Base-by-base conservation (phyloP, 2,113 vertebrate species). In the Chaetodon auriga region DNA sequence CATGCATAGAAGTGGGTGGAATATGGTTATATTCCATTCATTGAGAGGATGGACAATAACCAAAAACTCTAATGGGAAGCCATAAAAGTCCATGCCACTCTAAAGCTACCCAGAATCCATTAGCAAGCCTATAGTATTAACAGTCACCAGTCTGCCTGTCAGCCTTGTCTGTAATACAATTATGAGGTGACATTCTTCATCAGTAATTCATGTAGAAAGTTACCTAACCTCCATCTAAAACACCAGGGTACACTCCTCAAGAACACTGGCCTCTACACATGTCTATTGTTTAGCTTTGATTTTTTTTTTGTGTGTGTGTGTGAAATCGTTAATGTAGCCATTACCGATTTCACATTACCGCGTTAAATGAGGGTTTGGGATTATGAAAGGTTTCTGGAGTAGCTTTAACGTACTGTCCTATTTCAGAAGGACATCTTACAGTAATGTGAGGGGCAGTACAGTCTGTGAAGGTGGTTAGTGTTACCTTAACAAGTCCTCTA, bases 21-120 rank as follows among this genome's bases (percentile, higher is more conserved):
- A 23, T 61, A 36, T 43, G 48, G 16, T 55, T 30, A 11, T 63
- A 11, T 63, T 71, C 6, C 18, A n/a, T 11, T 73, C 38, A 48
- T 1, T 43, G 15, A 45, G 45, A 48, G 60, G n/a, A 72, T 73
- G 25, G 18, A 72, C 23, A 30, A 66, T 21, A 65, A 66, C 70
- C 51, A 53, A 14, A 84, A 81, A 72, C 45, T 64, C 46, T 65
- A 23, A 69, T 9, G 7, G 21, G 41, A 55, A 82, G 60, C 43
- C 43, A 70, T 49, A 16, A 45, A 43, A 54, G 45, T 53, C 25
- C 8, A 30, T 25, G 64, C 9, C 51, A 74, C 69, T 60, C 87
- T 25, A 77, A 38, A 85, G 55, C 72, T 63, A 51, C 68, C 80
- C 41, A 16, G 51, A 75, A 85, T 15, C 41, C 72, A 85, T 83